A percentile compares a stretch with the other conserved stretches of the same genome.
Conservation (phyloP, 1,140 invertebrate species). For the Ladona fulva region DNA sequence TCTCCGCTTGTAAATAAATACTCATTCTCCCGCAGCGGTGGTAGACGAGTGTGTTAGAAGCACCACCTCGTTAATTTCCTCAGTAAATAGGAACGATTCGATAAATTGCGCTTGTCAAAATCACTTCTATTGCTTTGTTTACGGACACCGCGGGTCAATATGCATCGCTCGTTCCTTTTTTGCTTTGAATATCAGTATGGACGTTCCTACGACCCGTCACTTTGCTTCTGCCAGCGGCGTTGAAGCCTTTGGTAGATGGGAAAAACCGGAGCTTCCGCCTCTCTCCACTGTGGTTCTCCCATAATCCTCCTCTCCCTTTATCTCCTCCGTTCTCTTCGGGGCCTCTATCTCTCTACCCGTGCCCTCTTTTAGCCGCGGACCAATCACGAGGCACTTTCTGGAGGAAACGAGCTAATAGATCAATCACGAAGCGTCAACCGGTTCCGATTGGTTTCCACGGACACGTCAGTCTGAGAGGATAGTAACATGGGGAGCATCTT, state of each 20-base stretch:
- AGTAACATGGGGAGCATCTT: no score
- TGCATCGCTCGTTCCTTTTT: no score
- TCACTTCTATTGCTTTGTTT: not conserved
- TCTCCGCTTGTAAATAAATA: not conserved
- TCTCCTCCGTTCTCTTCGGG: not conserved
- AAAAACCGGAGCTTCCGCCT: not conserved
- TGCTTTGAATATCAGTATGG: no score
- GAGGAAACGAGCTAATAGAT: slow-evolving; percentile 5
- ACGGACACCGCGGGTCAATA: no score
- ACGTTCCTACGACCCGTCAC: no score
- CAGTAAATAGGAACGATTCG: not conserved
- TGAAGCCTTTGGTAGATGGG: no score
- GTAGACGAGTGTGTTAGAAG: no score
- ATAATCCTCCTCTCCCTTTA: not conserved
- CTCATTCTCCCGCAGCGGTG: no score
- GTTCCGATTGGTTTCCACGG: not conserved
- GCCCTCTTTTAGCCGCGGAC: not conserved
- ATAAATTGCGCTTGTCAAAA: not conserved
- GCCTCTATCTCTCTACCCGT: not conserved
- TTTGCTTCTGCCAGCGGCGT: no score
- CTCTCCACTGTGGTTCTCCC: not conserved
- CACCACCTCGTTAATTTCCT: not conserved
- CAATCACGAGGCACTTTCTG: slow-evolving; percentile 7
- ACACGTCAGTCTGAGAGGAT: not conserved
- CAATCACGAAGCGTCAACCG: slow-evolving; percentile 6